Conservation (phyloP, 1,140 invertebrate genomes). For the Ptiloglossa arizonensis region DNA sequence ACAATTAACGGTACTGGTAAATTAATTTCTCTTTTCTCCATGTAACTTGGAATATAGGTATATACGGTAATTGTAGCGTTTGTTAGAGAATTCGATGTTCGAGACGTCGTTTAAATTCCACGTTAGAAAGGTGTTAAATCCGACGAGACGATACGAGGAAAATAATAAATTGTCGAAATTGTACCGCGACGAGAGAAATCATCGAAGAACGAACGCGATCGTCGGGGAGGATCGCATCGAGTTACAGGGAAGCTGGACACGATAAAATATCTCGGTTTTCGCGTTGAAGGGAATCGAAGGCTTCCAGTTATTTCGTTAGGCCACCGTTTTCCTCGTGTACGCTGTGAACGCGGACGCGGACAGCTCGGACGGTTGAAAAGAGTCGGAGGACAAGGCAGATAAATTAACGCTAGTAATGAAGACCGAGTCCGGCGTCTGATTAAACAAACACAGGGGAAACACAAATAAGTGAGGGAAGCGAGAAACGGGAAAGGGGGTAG, state of each 20-base stretch:
- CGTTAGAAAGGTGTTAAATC: too few species aligned
- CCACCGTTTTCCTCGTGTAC: conserved; percentile 51
- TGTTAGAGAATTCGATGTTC: too few species aligned
- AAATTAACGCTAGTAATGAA: conserved; percentile 78
- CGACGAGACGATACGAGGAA: too few species aligned
- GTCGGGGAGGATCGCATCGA: conserved; percentile 32
- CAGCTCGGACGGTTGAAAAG: conserved; percentile 50
- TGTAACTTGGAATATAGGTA: too few species aligned
- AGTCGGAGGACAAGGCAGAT: conserved; percentile 74
- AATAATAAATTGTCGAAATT: not conserved
- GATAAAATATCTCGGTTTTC: conserved; percentile 32
- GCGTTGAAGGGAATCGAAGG: conserved; percentile 45
- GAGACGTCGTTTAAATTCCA: too few species aligned
- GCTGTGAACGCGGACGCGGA: conserved; percentile 12
- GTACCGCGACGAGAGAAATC: not conserved
- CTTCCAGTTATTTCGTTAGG: conserved; percentile 51
- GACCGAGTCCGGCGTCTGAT: conserved; percentile 77
- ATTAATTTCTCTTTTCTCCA: too few species aligned
- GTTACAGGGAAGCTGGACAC: conserved; percentile 23
- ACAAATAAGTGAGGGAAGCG: conserved; percentile 67
- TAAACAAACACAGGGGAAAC: conserved; percentile 78
- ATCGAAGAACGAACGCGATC: conserved; percentile 5
- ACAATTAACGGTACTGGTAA: too few species aligned
- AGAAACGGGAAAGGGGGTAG: conserved; percentile 26
- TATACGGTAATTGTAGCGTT: too few species aligned